Evolutionary conservation across 2,888 invertebrate species (phyloP), one percentile per base, ranked within the genome.

Genomic region (Drosophila cognata): DNA sequence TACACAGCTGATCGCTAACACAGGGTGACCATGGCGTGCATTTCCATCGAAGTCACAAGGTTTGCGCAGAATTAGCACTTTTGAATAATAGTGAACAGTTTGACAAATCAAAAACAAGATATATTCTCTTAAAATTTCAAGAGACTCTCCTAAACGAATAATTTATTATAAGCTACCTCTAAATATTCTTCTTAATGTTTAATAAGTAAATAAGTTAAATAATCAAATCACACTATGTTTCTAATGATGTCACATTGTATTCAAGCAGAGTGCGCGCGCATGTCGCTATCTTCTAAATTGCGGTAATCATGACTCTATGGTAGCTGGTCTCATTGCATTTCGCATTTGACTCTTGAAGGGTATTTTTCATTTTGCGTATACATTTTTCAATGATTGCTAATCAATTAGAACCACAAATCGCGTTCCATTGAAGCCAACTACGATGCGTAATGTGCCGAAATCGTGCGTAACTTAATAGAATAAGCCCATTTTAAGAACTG

Each of bases 101-200:
- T 95, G 95, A 94, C 84, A 83, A 95, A 95, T 88, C 95, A 95
- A 94, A 94, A 94, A 93, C 94, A 95, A 94, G 93, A 92, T 81
- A 61, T 71, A 65, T 89, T 43, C 92, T 94, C 95, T 94, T 94
- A 94, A 94, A 95, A 94, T 94, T 94, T 94, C 94, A 95, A 94
- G 94, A 93, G 94, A 95, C 95, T 95, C 94, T 94, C 95, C 95
- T 95, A 95, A 95, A 95, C 95, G 95, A 95, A 94, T 94, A 95
- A 95, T 95, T 95, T 93, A 31, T 79, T 88, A 93, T 94, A 95
- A 95, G 95, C 94, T 95, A 95, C 93, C 94, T 94, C 94, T 94
- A 95, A 94, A 93, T 74, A 91, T 91, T 77, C 81, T 91, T 63
- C 91, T n/a, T 41, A 11, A n/a, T 41, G n/a, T 2, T 10, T n/a